Base-by-base conservation (phyloP, 2,888 invertebrate genomes). In the Digitonthophagus gazella region DNA sequence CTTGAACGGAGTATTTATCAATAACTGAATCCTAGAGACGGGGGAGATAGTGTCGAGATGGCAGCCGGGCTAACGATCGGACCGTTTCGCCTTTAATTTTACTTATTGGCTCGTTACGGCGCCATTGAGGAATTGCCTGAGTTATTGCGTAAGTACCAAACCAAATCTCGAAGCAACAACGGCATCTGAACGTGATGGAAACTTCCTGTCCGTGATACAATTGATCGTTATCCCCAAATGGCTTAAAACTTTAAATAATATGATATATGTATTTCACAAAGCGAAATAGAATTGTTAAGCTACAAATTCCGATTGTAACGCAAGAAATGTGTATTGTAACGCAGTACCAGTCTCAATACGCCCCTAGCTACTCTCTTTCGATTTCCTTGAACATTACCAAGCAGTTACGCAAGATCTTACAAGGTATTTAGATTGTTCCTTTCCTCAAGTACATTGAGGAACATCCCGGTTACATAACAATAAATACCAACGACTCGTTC, bases 1-100 rank as follows among this genome's bases (percentile, higher is more conserved):
- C 75, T 75, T 75, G 75, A 75, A 73, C 19, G 66, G 74, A 71
- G 76, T 76, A 77, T 78, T 79, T 79, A 78, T 78, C 78, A 78
- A 77, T 77, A 76, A 76, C 75, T 76, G 76, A 77, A 77, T 78
- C 77, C 77, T 75, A 75, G 73, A 75, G 76, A 55, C 20, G 74
- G 74, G 72, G 75, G 77, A 44, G 28, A 44, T 44, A 44, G 28
- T 44, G 28, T 44, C 28, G 28, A 44, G 28, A 44, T 44, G 28
- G 28, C 22, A 28, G 22, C 18, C 61, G 18, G 14, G 0, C 61
- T 18, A 44, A 44, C 28, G 28, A 44, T 44, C 28, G 28, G 6
- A 44, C 28, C 28, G 28, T 44, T 44, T 44, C 11, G 28, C 28
- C 28, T 65, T 6, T 15, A 65, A 44, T 65, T 55, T 55, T 19